These are phyloP conservation scores for Alouatta palliata DNA, from an alignment of 2,113 vertebrate species.

Conservation along the genomic window DNA sequence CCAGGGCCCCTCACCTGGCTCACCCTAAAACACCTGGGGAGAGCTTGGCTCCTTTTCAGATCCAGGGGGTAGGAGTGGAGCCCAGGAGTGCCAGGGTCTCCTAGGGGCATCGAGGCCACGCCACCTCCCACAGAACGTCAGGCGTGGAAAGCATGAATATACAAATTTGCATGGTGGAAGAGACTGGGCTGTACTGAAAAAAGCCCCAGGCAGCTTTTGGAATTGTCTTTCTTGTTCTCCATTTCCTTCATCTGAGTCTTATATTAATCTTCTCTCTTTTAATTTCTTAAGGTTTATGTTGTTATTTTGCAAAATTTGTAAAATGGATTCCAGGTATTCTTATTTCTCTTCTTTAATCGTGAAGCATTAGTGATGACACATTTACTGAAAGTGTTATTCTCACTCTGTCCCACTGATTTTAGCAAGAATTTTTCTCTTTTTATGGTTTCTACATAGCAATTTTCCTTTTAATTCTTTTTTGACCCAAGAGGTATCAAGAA, in stretches of 20 bases:
- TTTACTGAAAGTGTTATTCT: neutral
- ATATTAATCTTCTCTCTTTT: neutral
- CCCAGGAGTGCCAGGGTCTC: too few species aligned
- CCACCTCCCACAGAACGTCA: neutral
- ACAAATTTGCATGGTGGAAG: too few species aligned
- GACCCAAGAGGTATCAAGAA: neutral
- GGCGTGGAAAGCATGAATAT: neutral
- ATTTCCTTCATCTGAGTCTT: neutral
- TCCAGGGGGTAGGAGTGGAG: neutral
- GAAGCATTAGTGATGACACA: neutral
- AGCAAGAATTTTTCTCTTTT: neutral
- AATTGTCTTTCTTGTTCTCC: neutral
- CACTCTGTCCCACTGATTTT: neutral
- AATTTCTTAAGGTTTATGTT: neutral
- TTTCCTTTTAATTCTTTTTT: neutral
- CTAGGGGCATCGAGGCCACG: neutral
- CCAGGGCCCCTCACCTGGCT: neutral
- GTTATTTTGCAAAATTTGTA: neutral
- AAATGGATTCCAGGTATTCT: neutral
- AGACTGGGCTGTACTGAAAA: too few species aligned
- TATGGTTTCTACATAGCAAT: too few species aligned
- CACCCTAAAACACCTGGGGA: neutral
- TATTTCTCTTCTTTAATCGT: neutral
- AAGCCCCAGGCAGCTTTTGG: too few species aligned
- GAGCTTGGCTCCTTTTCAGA: neutral